Base-by-base conservation (phyloP, 2,888 invertebrate species). In the Cotesia congregata region DNA sequence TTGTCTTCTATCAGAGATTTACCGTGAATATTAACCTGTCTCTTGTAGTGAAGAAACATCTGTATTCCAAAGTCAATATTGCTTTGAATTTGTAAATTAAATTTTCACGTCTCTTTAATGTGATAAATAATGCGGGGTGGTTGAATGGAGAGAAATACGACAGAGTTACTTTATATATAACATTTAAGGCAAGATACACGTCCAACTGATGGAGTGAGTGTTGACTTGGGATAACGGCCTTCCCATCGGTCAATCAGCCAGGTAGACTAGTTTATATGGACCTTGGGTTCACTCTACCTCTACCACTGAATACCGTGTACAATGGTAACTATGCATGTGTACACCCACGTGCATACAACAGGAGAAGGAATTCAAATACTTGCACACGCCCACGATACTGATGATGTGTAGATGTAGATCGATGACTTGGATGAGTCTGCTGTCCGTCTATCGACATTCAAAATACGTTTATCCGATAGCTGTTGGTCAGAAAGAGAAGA, bases 181-280 rank as follows among this genome's bases (percentile, higher is more conserved):
- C 50, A 50, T 50, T 50, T 50, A 59, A 65, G 70, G 60, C 69
- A 77, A 61, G 62, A 76, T 83, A 87, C 86, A 86, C 85, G 83
- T 82, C 82, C 83, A 85, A 78, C 85, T 88, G 89, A 89, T 88
- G 86, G 86, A 89, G 86, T 85, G 87, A 88, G 88, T 88, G 88
- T 89, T 89, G 88, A 89, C 88, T 88, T 89, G 86, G 89, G 88
- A 89, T 88, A 88, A 87, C 87, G 86, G 88, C 88, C 86, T 85
- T 83, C 86, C 88, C 89, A 89, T 89, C 89, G 84, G 88, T 89
- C 88, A 88, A 89, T 89, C 89, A 87, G 88, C 86, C 88, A 88
- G 88, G 88, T 88, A 87, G 86, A 83, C 85, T 82, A 75, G 76
- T 67, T 75, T 77, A 72, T 76, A 78, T 67, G 12, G 9, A 65